Evolutionary conservation across 2,113 vertebrate species (phyloP), one percentile per base, ranked within the genome.

Genomic region (Lasiurus cinereus): DNA sequence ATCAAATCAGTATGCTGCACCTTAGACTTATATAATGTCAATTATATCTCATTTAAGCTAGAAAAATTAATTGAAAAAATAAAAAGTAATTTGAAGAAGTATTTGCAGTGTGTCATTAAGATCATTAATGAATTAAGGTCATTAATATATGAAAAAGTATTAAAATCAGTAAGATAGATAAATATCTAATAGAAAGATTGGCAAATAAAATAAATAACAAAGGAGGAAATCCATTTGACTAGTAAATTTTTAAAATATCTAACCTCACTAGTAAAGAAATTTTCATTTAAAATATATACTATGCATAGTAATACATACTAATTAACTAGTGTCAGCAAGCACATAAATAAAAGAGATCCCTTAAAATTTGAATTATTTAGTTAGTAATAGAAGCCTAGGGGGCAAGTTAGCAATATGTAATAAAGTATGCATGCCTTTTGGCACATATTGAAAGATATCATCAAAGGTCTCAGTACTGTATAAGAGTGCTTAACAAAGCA

Each of bases 51-150:
- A 93, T 3, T 50, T 64, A 82, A 66, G 8, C 3, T 52, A 8
- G 52, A 9, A 19, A 46, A 83, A 93, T 74, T 74, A 74, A 43
- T 64, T 67, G 66, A 82, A 64, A 88, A 87, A 18, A 24, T 11
- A 72, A 84, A 84, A 56, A 76, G 50, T 72, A 67, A 50, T 83
- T 86, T 77, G 27, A 10, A 87, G 82, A 70, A 84, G n/a, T 21
- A 92, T 66, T 84, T 70, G 6, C 21, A 91, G 5, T 46, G 11
- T 67, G 54, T 54, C 13, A 80, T 80, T 73, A 77, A 70, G 77
- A 54, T 29, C 7, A 72, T 80, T 64, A 82, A 59, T 72, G 52
- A 8, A 88, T n/a, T 74, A 36, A 67, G 50, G 50, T 54, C 3
- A 62, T 64, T 72, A 85, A 76, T 69, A 73, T 22, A 78, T 3